phyloP scores from a whole-genome alignment of 2,113 vertebrate genomes.

The Channa maculata region DNA sequence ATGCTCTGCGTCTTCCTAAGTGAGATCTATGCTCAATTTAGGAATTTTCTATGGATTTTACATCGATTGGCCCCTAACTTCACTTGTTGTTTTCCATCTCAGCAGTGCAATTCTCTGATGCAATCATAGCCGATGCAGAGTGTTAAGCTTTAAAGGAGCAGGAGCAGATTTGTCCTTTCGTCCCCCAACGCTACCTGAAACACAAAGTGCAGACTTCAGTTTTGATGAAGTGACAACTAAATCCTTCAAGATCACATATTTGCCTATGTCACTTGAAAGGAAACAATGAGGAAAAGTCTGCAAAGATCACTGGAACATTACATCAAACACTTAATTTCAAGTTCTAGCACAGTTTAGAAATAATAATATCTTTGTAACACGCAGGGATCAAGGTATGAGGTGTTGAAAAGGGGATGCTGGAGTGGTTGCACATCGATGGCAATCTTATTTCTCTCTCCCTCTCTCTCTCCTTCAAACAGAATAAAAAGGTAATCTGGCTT shows the following conservation, averaged over 20 bases:
- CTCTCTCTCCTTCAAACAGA: constrained; percentile 60
- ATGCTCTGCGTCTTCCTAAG: constrained; percentile 8
- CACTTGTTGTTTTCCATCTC: constrained; percentile 13
- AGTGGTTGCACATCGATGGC: constrained; percentile 44
- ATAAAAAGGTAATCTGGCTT: constrained; percentile 75
- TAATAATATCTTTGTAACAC: constrained; percentile 46
- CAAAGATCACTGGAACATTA: constrained; percentile 41
- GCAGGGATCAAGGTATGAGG: constrained; percentile 38
- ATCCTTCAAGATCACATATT: neutral
- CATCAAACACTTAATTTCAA: constrained; percentile 67
- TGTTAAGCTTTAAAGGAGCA: constrained; percentile 1
- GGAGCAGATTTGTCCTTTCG: constrained; percentile 16
- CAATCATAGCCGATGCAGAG: constrained; percentile 13
- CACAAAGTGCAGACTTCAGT: constrained; percentile 12
- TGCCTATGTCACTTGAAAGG: neutral
- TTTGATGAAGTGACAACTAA: neutral
- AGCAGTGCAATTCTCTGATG: constrained; percentile 15
- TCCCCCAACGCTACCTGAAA: neutral
- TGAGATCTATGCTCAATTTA: constrained; percentile 18
- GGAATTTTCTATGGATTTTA: constrained; percentile 10
- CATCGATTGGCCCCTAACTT: constrained; percentile 7
- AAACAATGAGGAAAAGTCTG: constrained; percentile 20
- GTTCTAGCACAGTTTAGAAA: constrained; percentile 46
- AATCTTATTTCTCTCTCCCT: constrained; percentile 45
- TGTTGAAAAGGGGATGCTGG: constrained; percentile 53